phyloP scores from a whole-genome alignment of 92 coral and sea anemone species.

The Umimayanthus chanpuru region DNA sequence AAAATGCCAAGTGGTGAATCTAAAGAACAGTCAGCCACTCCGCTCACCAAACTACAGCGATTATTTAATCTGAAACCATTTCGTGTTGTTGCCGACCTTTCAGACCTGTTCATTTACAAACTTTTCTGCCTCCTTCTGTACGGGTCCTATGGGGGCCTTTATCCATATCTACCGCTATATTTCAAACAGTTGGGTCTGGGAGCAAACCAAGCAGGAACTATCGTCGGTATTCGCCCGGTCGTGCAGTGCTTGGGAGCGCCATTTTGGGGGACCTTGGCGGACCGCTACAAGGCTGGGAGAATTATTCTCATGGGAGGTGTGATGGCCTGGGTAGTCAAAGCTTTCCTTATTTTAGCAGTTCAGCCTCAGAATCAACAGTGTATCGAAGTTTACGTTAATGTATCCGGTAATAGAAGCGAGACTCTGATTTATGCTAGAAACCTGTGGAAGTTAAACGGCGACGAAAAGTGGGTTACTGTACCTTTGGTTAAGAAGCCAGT shows the following conservation, averaged over 20 bases:
- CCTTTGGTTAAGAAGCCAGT: conserved; percentile 41
- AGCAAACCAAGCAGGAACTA: conserved; percentile 70
- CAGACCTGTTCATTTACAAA: conserved; percentile 71
- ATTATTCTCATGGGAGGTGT: conserved; percentile 77
- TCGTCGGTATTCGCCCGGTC: conserved; percentile 84
- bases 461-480: conserved; percentile 56
- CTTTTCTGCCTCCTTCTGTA: conserved; percentile 86
- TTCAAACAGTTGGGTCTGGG: conserved; percentile 83
- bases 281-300: conserved; percentile 74
- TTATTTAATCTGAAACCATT: not conserved
- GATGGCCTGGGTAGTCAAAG: conserved; percentile 82
- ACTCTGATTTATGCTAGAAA: conserved; percentile 57
- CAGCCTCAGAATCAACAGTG: conserved; percentile 83
- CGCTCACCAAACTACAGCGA: not conserved
- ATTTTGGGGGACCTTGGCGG: conserved; percentile 77
- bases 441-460: conserved; percentile 53
- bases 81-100: not conserved
- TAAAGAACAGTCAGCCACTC: not conserved
- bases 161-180: conserved; percentile 84
- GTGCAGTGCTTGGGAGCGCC: conserved; percentile 95
- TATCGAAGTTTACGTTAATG: conserved; percentile 67
- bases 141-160: conserved; percentile 82
- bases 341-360: conserved; percentile 71
- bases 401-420: conserved; percentile 51
- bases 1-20: not conserved